Base-by-base conservation (phyloP, 2,888 invertebrate species). In the Lordiphosa fenestrarum region DNA sequence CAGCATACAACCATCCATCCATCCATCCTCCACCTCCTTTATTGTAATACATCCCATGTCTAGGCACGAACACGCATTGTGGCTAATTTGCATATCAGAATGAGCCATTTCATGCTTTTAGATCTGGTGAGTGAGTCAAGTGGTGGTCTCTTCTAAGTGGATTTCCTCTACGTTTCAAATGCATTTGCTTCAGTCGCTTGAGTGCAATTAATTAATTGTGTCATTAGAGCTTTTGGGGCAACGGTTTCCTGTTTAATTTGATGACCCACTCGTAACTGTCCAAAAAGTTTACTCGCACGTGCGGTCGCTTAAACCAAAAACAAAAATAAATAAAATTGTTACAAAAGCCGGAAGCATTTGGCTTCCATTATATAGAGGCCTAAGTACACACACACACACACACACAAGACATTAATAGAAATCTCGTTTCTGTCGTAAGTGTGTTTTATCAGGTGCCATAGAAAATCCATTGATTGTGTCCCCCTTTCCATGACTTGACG, bases 61-160 rank as follows among this genome's bases (percentile, higher is more conserved):
- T 19, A 30, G 54, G 40, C 71, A 70, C 60, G 57, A 55, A 67
- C 33, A 41, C 30, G 50, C 38, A 69, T 65, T 46, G 55, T 63
- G 70, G 65, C 82, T 77, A 77, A 80, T 80, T 80, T 80, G 70
- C 80, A 80, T 80, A 80, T 84, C 82, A 67, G 69, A 82, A 63
- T 60, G 68, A 81, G 66, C 57, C 60, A 57, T 48, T 64, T 42
- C 53, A 52, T 52, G 61, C 65, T 59, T 62, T 71, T 53, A 62
- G 13, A 36, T n/a, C 39, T 30, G 44, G n/a, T 36, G 48, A 42
- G 49, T 49, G 60, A 41, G 58, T 52, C 57, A 62, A 58, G 37
- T 63, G 25, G 38, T 36, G 6, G 25, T 25, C 33, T 25, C 12
- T 30, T 38, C 41, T 42, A 46, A 83, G 65, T 75, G 81, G 58